phyloP scores from a whole-genome alignment of 2,113 vertebrate species.

The Actinemys pallida region DNA sequence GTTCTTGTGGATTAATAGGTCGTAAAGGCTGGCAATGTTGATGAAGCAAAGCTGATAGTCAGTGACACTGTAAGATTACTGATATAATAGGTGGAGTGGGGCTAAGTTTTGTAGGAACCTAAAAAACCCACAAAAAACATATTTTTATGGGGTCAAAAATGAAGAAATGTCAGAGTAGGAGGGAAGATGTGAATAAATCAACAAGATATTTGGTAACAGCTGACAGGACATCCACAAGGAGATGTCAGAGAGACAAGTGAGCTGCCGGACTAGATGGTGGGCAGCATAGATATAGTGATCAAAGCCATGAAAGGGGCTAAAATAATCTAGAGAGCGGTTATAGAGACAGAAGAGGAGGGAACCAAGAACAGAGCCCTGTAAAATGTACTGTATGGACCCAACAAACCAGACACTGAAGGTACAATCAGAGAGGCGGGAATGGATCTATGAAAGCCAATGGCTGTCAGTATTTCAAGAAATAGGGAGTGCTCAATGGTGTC shows the following conservation, averaged over 20 bases:
- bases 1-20: not conserved
- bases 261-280: not conserved
- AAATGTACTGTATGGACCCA: not conserved
- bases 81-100: not conserved
- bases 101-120: not conserved
- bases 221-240: not conserved
- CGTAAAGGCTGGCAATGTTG: not conserved
- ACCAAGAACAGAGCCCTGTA: too few species aligned
- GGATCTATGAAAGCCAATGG: not conserved
- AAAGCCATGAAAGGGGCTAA: too few species aligned
- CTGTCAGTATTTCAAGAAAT: not conserved
- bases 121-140: not conserved
- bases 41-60: not conserved
- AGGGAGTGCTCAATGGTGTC: fast-evolving
- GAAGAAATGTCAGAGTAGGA: not conserved
- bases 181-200: not conserved
- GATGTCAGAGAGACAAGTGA: not conserved
- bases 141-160: not conserved
- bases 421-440: not conserved
- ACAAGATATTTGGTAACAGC: not conserved
- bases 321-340: too few species aligned
- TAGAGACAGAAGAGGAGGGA: too few species aligned
- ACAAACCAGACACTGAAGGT: not conserved
- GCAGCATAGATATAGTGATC: not conserved
- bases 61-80: not conserved